A percentile compares a stretch with the other conserved stretches of the same genome.
Conservation (phyloP, 37 sponge, comb jelly and placozoan species). For the Beroe ovata region DNA sequence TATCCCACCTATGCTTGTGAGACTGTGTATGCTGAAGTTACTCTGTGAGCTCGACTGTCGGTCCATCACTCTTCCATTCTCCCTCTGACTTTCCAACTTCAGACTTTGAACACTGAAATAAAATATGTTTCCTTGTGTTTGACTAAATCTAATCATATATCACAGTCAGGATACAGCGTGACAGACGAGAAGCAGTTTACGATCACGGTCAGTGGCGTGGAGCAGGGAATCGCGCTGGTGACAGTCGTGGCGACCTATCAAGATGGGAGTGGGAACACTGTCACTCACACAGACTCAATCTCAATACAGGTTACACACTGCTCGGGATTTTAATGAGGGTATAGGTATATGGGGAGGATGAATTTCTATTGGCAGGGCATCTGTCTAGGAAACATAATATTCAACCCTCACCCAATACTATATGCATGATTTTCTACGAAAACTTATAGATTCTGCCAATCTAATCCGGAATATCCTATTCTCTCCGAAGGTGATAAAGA, state of each 20-base stretch:
- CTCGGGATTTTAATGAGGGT: too few species aligned
- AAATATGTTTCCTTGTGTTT: neutral
- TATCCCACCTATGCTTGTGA: slow-evolving; percentile 26
- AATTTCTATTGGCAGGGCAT: too few species aligned
- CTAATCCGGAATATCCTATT: neutral
- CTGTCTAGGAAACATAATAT: too few species aligned
- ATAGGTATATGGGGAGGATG: too few species aligned
- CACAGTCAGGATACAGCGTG: slow-evolving; percentile 28
- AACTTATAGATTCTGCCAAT: neutral
- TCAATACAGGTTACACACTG: neutral
- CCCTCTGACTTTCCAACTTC: neutral
- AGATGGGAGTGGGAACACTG: neutral
- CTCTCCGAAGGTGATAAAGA: slow-evolving; percentile 10
- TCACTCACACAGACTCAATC: neutral
- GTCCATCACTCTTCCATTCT: neutral
- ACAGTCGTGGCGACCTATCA: neutral
- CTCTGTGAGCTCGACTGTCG: slow-evolving; percentile 34
- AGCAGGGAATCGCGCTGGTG: neutral
- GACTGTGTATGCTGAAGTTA: slow-evolving; percentile 19
- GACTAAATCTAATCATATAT: neutral
- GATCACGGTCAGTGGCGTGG: neutral
- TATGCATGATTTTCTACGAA: neutral
- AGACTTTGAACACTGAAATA: slow-evolving; percentile 47
- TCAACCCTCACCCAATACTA: too few species aligned
- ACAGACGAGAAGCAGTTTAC: slow-evolving; percentile 27